These are phyloP conservation scores for Gymnosoma rotundatum DNA, from an alignment of 2,888 invertebrate species.

Conservation along the genomic window DNA sequence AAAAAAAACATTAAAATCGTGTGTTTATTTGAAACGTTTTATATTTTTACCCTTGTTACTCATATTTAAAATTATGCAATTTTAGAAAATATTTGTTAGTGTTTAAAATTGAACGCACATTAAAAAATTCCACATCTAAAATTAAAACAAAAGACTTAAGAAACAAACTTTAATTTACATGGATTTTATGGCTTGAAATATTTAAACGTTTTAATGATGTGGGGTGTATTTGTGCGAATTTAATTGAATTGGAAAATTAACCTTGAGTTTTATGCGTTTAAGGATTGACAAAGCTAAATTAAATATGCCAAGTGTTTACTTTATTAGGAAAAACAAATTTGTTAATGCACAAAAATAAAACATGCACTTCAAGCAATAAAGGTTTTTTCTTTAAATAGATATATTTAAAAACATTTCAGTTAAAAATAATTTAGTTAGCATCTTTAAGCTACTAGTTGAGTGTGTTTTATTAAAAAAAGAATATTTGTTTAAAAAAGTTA, in stretches of 20 bases:
- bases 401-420: too few species aligned
- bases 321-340: too few species aligned
- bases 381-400: too few species aligned
- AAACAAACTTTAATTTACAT: slow-evolving; percentile 18
- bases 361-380: too few species aligned
- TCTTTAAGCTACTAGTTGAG: background rate
- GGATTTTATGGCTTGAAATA: slow-evolving; percentile 29
- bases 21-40: background rate
- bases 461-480: too few species aligned
- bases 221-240: background rate
- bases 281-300: slow-evolving; percentile 6
- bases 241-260: slow-evolving; percentile 17
- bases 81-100: slow-evolving; percentile 30
- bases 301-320: too few species aligned
- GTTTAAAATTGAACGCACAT: background rate
- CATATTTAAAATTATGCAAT: slow-evolving; percentile 33
- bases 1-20: slow-evolving; percentile 19
- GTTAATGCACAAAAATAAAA: too few species aligned
- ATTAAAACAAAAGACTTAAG: slow-evolving; percentile 37
- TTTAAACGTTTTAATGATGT: background rate
- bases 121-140: background rate
- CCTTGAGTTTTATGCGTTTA: slow-evolving; percentile 25
- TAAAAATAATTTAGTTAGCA: background rate
- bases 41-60: background rate
- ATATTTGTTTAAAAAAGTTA: too few species aligned